A percentile compares a stretch with the other conserved stretches of the same genome.
Conservation (phyloP, 2,797 vertebrate genomes). For the Eulemur rubriventer region DNA sequence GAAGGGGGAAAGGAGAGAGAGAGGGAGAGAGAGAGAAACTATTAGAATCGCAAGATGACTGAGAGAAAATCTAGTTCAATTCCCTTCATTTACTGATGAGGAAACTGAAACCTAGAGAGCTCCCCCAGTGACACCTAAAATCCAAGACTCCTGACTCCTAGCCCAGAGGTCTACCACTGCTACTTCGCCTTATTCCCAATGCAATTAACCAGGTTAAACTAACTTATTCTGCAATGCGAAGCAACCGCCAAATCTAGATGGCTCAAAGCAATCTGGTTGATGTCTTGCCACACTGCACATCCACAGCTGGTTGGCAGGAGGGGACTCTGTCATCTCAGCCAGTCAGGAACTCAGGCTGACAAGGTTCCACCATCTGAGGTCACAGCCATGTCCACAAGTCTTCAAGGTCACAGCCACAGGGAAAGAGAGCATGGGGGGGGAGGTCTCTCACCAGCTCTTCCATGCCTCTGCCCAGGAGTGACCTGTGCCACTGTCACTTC, state of each 20-base stretch:
- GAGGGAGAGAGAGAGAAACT: background rate
- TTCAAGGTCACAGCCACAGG: background rate
- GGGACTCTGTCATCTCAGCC: accelerated
- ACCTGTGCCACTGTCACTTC: background rate
- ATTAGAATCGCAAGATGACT: background rate
- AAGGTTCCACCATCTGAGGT: no score
- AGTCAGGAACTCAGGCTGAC: background rate
- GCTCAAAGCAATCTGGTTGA: background rate
- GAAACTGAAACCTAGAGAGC: background rate
- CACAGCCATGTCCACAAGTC: background rate
- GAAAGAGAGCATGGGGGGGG: background rate
- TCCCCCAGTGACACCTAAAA: background rate
- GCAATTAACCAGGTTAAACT: background rate
- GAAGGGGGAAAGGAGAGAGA: background rate
- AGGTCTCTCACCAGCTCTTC: no score
- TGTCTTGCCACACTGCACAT: accelerated
- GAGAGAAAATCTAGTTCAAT: background rate
- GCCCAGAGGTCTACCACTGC: background rate
- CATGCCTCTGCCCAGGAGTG: background rate
- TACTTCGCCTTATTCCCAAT: background rate
- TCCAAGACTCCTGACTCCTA: background rate
- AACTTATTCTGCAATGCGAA: background rate
- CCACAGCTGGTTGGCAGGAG: no score
- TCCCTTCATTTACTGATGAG: background rate
- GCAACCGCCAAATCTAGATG: background rate